These are phyloP conservation scores for Hypolimnas misippus DNA, from an alignment of 2,888 invertebrate species.

Conservation along the genomic window DNA sequence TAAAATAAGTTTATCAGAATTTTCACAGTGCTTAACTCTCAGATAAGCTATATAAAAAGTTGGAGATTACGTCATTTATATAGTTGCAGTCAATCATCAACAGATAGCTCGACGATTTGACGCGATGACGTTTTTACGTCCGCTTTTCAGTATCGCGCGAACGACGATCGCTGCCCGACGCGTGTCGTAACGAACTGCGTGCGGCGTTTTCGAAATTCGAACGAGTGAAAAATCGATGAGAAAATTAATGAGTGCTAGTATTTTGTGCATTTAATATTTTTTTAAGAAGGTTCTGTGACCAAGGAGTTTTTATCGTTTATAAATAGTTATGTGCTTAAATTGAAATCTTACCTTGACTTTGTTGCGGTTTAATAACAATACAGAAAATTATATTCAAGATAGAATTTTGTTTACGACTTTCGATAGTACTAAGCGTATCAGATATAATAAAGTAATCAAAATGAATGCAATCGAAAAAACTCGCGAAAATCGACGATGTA, in stretches of 20 bases:
- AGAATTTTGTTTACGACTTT: conserved; percentile 24
- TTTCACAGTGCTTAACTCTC: conserved; percentile 5
- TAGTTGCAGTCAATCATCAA: conserved; percentile 44
- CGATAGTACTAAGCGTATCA: conserved; percentile 15
- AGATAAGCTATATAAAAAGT: conserved; percentile 16
- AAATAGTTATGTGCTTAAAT: conserved; percentile 4
- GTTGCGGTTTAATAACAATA: conserved; percentile 24
- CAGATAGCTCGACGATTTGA: conserved; percentile 60
- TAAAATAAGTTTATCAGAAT: background rate
- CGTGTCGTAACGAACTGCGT: conserved; percentile 54
- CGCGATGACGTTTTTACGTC: conserved; percentile 58
- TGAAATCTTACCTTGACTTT: conserved; percentile 21
- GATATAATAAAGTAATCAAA: conserved; percentile 5
- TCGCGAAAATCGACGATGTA: background rate
- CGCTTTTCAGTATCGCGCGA: conserved; percentile 69
- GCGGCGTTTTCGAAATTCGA: conserved; percentile 54
- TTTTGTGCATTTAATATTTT: conserved; percentile 47
- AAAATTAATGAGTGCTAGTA: conserved; percentile 63
- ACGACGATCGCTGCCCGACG: conserved; percentile 69
- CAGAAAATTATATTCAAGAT: conserved; percentile 12
- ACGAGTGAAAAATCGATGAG: conserved; percentile 54
- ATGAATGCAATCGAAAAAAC: background rate
- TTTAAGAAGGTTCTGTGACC: conserved; percentile 39
- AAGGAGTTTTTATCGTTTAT: conserved; percentile 29
- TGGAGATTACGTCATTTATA: conserved; percentile 38